Evolutionary conservation across 1,140 invertebrate genomes (phyloP), one percentile per base, ranked within the genome.

Genomic region (Brachystomella parvula): DNA sequence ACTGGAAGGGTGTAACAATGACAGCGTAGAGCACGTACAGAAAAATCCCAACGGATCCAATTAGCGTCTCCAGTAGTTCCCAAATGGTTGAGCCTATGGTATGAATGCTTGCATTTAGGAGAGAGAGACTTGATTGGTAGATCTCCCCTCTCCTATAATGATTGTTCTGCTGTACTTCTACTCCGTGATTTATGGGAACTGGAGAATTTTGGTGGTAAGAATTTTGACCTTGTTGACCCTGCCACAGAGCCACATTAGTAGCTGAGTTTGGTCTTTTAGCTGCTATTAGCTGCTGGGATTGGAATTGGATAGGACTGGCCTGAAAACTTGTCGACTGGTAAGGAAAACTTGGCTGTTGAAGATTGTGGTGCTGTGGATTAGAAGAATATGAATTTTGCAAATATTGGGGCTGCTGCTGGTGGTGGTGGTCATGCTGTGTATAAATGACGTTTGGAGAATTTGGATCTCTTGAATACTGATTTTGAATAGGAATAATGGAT

Each of bases 11-110:
- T 30, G n/a, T 44, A 44, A 12, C n/a, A 12, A 59, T 31, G 15
- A 24, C 57, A 3, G 57, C 26, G 30, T 59, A 59, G 15, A 59
- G 6, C 24, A 59, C 57, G 30, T 59, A 59, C 26, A 59, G 29
- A 24, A 59, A 59, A 9, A 59, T 21, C 3, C 6, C 6, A 59
- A 59, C 24, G 6, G 57, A 59, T 9, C 57, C 57, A 32, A 59
- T 59, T 12, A 59, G 57, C 30, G 30, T 29, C 24, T 59, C 57
- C 30, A 59, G 6, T 9, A 59, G 26, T 26, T 59, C 57, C 30
- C 57, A 32, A 12, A 31, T 6, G 9, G 57, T 59, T 15, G 24
- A 9, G 9, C 26, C 3, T 15, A 31, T 15, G 9, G 9, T 26
- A 17, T 29, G 24, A 26, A 59, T 3, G 3, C 26, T 15, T 6